Evolutionary conservation across 1,140 invertebrate species (phyloP).

Genomic region (Drosophila ananassae): DNA sequence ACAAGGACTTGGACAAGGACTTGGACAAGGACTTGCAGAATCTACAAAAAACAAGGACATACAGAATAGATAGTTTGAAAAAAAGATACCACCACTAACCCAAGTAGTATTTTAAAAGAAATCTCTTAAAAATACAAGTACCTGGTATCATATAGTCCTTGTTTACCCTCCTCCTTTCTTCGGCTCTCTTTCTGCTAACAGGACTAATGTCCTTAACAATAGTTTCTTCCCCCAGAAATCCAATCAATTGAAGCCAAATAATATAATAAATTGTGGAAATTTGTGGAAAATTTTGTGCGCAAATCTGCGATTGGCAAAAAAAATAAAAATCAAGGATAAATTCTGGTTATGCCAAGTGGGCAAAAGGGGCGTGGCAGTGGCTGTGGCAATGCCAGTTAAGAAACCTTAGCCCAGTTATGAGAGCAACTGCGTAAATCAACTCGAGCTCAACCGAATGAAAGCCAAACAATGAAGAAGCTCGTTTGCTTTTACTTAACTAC

Average conservation of each 20-base stretch:
- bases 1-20: background rate
- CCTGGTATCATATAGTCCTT: too few relatives aligned
- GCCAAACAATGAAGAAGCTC: conserved; percentile 49
- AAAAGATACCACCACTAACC: too few relatives aligned
- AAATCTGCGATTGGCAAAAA: conserved; percentile 1
- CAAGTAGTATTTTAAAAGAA: too few relatives aligned
- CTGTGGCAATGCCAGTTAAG: background rate
- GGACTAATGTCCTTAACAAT: background rate
- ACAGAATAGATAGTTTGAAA: too few relatives aligned
- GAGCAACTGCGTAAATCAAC: conserved; percentile 46
- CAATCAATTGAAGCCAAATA: background rate
- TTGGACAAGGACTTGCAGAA: background rate
- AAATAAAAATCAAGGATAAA: too few relatives aligned
- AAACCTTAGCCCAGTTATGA: conserved; percentile 38
- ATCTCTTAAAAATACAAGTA: too few relatives aligned
- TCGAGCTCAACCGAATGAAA: conserved; percentile 52
- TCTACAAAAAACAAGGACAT: too few relatives aligned
- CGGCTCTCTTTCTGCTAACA: too few relatives aligned
- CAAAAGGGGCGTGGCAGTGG: background rate
- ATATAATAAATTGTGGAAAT: background rate
- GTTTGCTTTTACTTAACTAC: conserved; percentile 33
- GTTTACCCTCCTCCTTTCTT: background rate
- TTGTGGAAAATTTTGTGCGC: conserved; percentile 6
- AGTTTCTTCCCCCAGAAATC: background rate
- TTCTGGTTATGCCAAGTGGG: background rate